Evolutionary conservation across 2,797 vertebrate species (phyloP), one percentile per base, ranked within the genome.

Genomic region (Myotis daubentonii): DNA sequence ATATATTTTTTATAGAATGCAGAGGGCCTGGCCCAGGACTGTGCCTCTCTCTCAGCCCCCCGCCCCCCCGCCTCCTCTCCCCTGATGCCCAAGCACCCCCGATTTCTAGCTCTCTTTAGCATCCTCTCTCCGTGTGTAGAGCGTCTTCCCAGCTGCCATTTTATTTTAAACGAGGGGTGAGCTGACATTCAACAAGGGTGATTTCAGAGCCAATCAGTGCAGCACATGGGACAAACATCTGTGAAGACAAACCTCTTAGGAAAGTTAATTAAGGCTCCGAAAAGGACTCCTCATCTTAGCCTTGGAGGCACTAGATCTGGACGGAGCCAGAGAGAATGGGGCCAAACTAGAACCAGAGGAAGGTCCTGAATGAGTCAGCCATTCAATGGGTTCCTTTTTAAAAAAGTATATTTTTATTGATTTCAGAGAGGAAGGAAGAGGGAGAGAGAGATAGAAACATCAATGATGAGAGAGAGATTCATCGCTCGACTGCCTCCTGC

Each of bases 151-250:
- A 93, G 85, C 53, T 84, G 74, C 93, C 85, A 92, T 86, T 94
- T 97, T 93, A 90, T 94, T 97, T 95, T 90, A 76, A 85, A 80
- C 36, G 28, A 65, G 51, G 86, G 74, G 44, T 36, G 60, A 92
- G 68, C 60, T 11, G 47, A 47, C 93, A 44, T 87, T 55, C 51
- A 87, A 74, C 47, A 91, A 94, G 81, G 74, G 93, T 90, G 94
- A 94, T 83, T 95, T 95, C 90, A 70, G 13, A 92, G 79, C 57
- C 95, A 87, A 30, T 78, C 87, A 87, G 71, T 20, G 17, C 19
- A 13, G 38, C 66, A 78, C 82, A 74, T 51, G 53, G 72, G 84
- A 88, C 60, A 62, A 74, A 93, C 94, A 84, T 94, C 93, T 96
- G 82, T 91, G 94, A 83, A 47, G 49, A 85, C 51, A 60, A 78